Conservation (phyloP, 2,888 invertebrate genomes). For the Tridacna crocea region DNA sequence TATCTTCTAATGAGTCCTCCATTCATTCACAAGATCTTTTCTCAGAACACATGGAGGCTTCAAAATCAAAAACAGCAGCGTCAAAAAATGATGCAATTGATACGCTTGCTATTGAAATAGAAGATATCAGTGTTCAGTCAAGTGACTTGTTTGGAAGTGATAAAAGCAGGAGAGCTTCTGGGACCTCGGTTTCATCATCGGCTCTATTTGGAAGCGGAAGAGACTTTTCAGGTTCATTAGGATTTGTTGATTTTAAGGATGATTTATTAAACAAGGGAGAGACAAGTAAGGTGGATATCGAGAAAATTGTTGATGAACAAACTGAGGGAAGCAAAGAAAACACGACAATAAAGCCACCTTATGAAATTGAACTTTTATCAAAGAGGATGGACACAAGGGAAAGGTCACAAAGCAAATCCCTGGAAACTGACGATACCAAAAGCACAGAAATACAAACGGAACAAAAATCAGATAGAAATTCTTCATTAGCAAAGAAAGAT, state of each 20-base stretch:
- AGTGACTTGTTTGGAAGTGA: no score
- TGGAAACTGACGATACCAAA: background rate
- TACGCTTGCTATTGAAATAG: no score
- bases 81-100: no score
- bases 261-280: background rate
- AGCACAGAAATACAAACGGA: background rate
- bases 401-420: background rate
- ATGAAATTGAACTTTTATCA: background rate
- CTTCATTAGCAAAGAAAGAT: background rate
- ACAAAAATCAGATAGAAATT: background rate
- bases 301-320: background rate
- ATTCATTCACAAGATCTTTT: no score
- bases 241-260: background rate
- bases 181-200: background rate
- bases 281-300: background rate
- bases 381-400: background rate
- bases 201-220: slow-evolving; percentile 21
- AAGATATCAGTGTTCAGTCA: no score
- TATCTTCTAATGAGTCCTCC: no score
- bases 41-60: no score
- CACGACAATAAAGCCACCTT: no score
- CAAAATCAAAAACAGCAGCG: no score
- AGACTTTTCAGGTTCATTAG: background rate
- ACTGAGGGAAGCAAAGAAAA: no score
- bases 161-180: background rate